Conservation (phyloP, 2,888 invertebrate species). For the Thumatha senex region DNA sequence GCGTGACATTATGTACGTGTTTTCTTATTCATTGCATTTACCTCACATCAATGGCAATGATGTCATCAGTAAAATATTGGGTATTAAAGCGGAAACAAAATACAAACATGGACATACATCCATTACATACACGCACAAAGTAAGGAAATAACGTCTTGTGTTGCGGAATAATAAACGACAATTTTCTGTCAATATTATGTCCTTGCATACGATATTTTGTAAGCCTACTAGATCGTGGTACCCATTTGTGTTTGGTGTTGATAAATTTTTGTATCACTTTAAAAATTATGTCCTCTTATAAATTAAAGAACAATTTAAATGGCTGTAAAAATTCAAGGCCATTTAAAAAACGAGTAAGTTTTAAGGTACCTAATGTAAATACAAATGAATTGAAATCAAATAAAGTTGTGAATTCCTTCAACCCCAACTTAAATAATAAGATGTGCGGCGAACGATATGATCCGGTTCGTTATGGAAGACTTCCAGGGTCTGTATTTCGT, state of each 20-base stretch:
- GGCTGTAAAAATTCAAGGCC: too few relatives aligned
- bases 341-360: too few relatives aligned
- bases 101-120: background rate
- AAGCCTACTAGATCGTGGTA: conserved; percentile 3
- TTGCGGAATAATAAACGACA: background rate
- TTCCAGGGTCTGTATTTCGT: conserved; percentile 64
- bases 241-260: background rate
- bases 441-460: conserved; percentile 78
- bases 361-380: too few relatives aligned
- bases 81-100: conserved; percentile 2
- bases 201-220: background rate
- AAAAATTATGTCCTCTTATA: too few relatives aligned
- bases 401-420: too few relatives aligned
- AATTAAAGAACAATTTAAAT: too few relatives aligned
- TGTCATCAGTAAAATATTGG: background rate
- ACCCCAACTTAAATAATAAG: too few relatives aligned
- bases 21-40: too few relatives aligned
- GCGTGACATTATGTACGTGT: too few relatives aligned
- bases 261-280: background rate
- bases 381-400: too few relatives aligned
- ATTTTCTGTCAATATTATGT: conserved; percentile 4
- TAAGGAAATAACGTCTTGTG: conserved; percentile 1
- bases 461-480: conserved; percentile 63
- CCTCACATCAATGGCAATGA: too few relatives aligned
- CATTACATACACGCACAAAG: background rate